phyloP scores from a whole-genome alignment of 2,113 vertebrate genomes.

The Noturus placidus region DNA sequence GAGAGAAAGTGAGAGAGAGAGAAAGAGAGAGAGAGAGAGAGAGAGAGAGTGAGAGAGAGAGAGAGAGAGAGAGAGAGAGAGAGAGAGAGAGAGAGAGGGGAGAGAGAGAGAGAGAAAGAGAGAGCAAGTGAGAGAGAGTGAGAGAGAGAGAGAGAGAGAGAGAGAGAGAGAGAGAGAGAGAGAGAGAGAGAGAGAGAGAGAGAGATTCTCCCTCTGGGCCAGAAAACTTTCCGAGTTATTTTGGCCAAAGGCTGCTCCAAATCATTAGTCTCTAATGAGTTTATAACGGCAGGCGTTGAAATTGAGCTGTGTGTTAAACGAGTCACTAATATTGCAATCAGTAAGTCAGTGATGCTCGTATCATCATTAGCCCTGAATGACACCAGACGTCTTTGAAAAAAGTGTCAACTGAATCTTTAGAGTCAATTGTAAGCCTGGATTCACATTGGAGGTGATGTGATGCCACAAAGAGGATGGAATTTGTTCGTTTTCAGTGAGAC shows the following conservation, averaged over 20 bases:
- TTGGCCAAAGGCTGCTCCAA: constrained; percentile 28
- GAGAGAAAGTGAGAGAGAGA: too few species aligned
- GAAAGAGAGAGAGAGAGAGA: too few species aligned
- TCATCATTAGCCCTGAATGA: constrained; percentile 48
- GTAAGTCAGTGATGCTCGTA: constrained; percentile 55
- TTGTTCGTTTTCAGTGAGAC: background rate
- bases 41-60: too few species aligned
- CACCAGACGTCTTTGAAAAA: constrained; percentile 26
- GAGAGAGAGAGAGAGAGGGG: too few species aligned
- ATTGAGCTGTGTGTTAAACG: constrained; percentile 53
- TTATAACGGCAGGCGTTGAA: constrained; percentile 54
- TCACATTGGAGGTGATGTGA: background rate
- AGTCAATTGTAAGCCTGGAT: background rate
- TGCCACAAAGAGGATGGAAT: background rate
- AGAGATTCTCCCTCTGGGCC: background rate
- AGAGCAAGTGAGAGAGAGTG: too few species aligned
- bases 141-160: too few species aligned
- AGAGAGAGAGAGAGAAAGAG: too few species aligned
- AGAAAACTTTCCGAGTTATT: constrained; percentile 43
- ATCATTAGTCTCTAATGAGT: constrained; percentile 47
- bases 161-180: too few species aligned
- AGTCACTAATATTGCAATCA: constrained; percentile 54
- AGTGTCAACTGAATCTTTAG: background rate
- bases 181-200: too few species aligned
- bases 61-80: too few species aligned